A percentile compares a stretch with the other conserved stretches of the same genome.
phyloP scores from a whole-genome alignment of 2,113 vertebrate species.

The Corydoras sp. region DNA sequence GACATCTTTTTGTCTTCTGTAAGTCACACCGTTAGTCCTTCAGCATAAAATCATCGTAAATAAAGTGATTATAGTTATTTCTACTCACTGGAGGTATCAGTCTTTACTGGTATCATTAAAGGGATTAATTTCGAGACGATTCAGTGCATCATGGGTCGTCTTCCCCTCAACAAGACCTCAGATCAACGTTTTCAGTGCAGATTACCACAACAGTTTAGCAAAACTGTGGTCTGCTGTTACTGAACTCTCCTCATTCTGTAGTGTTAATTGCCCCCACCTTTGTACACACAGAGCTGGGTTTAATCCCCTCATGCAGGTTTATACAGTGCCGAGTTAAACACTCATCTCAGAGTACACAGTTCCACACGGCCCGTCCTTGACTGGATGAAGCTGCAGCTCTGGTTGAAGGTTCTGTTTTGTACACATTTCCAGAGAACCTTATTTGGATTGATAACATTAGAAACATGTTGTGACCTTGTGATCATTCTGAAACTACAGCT shows the following conservation, averaged over 20 bases:
- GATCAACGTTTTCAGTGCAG: too few species aligned
- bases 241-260: not conserved
- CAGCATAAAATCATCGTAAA: too few species aligned
- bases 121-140: too few species aligned
- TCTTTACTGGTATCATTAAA: too few species aligned
- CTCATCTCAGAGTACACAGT: not conserved
- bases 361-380: conserved; percentile 5
- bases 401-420: conserved; percentile 11
- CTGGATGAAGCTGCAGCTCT: not conserved
- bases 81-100: too few species aligned
- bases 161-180: not conserved
- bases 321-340: not conserved
- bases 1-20: too few species aligned
- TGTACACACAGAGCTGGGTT: not conserved
- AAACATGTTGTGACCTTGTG: not conserved
- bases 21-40: too few species aligned
- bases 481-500: conserved; percentile 1
- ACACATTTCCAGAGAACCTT: conserved; percentile 13
- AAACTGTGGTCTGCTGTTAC: not conserved
- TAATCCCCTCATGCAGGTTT: too few species aligned
- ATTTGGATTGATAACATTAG: conserved; percentile 27
- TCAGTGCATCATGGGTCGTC: too few species aligned
- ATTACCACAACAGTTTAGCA: too few species aligned
- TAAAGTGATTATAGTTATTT: too few species aligned
- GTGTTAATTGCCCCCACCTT: conserved; percentile 3